Evolutionary conservation across 1,140 invertebrate species (phyloP).

Genomic region (Sarcophaga peregrina): DNA sequence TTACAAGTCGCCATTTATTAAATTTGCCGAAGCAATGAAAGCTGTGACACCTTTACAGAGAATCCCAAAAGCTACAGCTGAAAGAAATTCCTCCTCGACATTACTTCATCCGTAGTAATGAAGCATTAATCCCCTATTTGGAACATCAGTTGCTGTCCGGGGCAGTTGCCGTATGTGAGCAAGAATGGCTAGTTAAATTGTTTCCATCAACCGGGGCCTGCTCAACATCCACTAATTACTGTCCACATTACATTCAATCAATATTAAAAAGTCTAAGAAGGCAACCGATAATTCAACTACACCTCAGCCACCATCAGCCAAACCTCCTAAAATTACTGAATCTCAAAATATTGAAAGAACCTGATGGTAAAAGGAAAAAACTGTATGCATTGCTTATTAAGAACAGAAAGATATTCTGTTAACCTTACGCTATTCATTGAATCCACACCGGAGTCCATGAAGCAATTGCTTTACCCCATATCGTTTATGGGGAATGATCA

Average conservation of each 20-base stretch:
- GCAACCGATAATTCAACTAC: neutral
- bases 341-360: neutral
- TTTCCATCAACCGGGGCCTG: neutral
- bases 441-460: constrained; percentile 36
- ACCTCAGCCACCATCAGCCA: neutral
- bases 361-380: neutral
- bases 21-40: neutral
- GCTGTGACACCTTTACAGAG: neutral
- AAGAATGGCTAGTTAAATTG: neutral
- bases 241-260: neutral
- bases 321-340: neutral
- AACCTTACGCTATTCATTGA: neutral
- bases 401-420: neutral
- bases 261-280: neutral
- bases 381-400: too few species aligned
- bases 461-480: constrained; percentile 49
- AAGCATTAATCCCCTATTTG: constrained; percentile 46
- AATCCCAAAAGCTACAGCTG: neutral
- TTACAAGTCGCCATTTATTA: neutral
- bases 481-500: constrained; percentile 53
- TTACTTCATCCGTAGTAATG: constrained; percentile 46
- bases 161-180: too few species aligned
- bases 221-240: neutral
- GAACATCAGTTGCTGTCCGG: constrained; percentile 35
- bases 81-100: constrained; percentile 46